These are phyloP conservation scores for Brachionus asplanchnoidis DNA, from an alignment of 1,140 invertebrate genomes.

Conservation along the genomic window DNA sequence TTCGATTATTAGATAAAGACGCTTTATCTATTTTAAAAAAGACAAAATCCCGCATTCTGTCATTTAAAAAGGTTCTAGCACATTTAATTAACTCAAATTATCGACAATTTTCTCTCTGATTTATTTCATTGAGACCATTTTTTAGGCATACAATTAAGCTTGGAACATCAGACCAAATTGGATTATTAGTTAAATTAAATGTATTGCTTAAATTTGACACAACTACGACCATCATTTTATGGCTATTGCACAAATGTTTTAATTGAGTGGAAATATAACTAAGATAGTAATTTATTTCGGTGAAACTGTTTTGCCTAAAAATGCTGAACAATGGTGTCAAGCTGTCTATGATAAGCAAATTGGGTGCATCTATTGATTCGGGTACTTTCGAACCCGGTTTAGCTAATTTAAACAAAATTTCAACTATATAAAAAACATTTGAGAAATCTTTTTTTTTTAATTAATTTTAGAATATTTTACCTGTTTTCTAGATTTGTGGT, in stretches of 20 bases:
- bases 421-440: too few relatives aligned
- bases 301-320: too few relatives aligned
- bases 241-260: neutral
- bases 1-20: too few relatives aligned
- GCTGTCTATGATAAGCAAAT: too few relatives aligned
- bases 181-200: neutral
- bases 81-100: conserved; percentile 6
- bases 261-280: neutral
- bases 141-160: neutral
- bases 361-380: too few relatives aligned
- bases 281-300: neutral
- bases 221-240: neutral
- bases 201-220: neutral
- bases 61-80: neutral
- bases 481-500: too few relatives aligned
- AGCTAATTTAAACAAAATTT: too few relatives aligned
- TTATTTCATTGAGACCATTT: neutral
- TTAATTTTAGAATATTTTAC: too few relatives aligned
- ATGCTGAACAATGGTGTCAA: too few relatives aligned
- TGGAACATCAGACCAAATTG: neutral
- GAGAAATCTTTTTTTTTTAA: too few relatives aligned
- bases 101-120: neutral
- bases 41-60: neutral
- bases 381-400: too few relatives aligned
- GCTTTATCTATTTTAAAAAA: neutral